phyloP scores from a whole-genome alignment of 2,113 vertebrate genomes.

The Salvator merianae region DNA sequence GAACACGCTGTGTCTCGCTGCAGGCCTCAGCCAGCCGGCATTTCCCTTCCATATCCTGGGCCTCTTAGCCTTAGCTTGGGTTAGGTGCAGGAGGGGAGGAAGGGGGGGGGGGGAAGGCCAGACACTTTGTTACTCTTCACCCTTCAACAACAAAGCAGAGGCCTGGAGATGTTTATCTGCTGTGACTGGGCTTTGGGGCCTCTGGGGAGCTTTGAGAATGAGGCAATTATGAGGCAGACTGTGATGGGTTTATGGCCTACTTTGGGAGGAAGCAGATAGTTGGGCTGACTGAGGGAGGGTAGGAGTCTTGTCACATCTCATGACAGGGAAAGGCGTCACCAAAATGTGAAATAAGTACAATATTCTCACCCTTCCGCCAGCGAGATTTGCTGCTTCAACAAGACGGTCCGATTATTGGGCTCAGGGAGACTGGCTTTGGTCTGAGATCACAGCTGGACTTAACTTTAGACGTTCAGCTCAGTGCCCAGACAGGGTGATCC shows the following conservation, averaged over 20 bases:
- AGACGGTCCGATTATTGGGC: background rate
- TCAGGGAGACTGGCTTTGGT: background rate
- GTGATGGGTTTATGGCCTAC: constrained; percentile 35
- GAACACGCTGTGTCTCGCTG: constrained; percentile 13
- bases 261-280: background rate
- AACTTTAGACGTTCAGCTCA: background rate
- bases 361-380: background rate
- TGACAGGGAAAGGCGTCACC: background rate
- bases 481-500: background rate
- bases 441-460: background rate
- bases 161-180: constrained; percentile 40
- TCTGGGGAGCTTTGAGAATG: constrained; percentile 15
- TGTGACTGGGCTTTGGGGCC: constrained; percentile 14
- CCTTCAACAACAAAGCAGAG: constrained; percentile 33
- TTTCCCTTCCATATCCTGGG: constrained; percentile 5
- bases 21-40: background rate
- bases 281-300: background rate
- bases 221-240: constrained; percentile 30
- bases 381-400: background rate
- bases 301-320: background rate
- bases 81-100: background rate
- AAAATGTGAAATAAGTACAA: background rate
- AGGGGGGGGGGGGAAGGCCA: background rate
- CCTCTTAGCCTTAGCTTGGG: constrained; percentile 9
- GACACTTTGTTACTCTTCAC: constrained; percentile 19